A percentile compares a stretch with the other conserved stretches of the same genome.
phyloP scores from a whole-genome alignment of 2,113 vertebrate species.

The Verasper variegatus region DNA sequence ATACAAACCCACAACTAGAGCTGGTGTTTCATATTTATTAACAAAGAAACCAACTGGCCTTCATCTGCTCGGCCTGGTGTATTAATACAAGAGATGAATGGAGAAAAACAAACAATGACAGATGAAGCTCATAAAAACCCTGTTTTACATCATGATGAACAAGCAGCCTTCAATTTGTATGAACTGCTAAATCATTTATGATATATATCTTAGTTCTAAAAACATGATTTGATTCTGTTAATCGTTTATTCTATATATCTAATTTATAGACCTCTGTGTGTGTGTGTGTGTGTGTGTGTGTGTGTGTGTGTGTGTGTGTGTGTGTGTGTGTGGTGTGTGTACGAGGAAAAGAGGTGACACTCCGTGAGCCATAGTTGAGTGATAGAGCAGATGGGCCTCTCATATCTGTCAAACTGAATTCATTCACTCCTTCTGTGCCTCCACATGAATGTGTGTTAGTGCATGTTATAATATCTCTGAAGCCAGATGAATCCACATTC shows the following conservation, averaged over 20 bases:
- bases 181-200: not conserved
- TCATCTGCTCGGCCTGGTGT: constrained; percentile 12
- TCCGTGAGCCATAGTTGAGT: constrained; percentile 34
- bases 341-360: constrained; percentile 29
- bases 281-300: not conserved
- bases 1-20: not conserved
- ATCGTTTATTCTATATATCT: not conserved
- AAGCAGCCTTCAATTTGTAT: not conserved
- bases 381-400: constrained; percentile 48
- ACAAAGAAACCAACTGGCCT: not conserved
- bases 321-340: not conserved
- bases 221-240: not conserved
- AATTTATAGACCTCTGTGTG: not conserved
- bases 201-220: too few relatives aligned
- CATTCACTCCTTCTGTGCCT: not conserved
- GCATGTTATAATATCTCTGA: not conserved
- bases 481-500: too few relatives aligned
- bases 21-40: constrained; percentile 17
- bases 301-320: not conserved
- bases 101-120: not conserved
- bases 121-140: not conserved
- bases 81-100: not conserved
- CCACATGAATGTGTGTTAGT: not conserved
- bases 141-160: not conserved
- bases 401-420: constrained; percentile 38